Evolutionary conservation across 2,113 vertebrate genomes (phyloP).

Genomic region (Proteles cristata): DNA sequence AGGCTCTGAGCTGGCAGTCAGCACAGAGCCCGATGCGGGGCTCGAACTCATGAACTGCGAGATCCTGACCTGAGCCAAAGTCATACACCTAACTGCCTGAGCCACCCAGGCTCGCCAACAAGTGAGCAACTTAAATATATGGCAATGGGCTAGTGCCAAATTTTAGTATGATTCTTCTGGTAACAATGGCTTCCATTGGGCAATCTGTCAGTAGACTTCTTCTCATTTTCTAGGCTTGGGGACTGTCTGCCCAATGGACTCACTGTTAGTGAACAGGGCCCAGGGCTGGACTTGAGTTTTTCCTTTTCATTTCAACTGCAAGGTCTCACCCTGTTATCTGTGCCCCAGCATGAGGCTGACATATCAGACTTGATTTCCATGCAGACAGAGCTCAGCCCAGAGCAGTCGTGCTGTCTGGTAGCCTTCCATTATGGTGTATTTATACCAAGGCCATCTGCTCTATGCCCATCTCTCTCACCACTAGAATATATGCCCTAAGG

Average conservation of each 20-base stretch:
- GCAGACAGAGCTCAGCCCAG: background rate
- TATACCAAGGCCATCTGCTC: background rate
- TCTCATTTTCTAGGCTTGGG: background rate
- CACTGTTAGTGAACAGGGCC: background rate
- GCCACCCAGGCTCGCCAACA: background rate
- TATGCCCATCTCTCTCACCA: background rate
- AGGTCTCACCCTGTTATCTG: background rate
- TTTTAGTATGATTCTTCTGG: background rate
- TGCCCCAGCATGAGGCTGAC: background rate
- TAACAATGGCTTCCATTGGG: background rate
- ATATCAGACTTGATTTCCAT: background rate
- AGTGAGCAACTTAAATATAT: background rate
- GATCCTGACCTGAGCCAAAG: too few species aligned
- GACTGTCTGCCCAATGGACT: background rate
- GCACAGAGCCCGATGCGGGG: too few species aligned
- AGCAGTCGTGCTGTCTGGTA: background rate
- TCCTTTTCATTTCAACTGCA: conserved; percentile 27
- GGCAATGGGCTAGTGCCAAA: background rate
- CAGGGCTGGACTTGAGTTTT: background rate
- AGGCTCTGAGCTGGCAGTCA: background rate
- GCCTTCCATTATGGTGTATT: background rate
- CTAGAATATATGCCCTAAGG: background rate
- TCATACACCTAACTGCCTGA: too few species aligned
- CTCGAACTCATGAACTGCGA: too few species aligned
- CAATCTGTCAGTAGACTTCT: background rate